phyloP scores from a whole-genome alignment of 2,113 vertebrate species.

The Gallinago paraguaiae region DNA sequence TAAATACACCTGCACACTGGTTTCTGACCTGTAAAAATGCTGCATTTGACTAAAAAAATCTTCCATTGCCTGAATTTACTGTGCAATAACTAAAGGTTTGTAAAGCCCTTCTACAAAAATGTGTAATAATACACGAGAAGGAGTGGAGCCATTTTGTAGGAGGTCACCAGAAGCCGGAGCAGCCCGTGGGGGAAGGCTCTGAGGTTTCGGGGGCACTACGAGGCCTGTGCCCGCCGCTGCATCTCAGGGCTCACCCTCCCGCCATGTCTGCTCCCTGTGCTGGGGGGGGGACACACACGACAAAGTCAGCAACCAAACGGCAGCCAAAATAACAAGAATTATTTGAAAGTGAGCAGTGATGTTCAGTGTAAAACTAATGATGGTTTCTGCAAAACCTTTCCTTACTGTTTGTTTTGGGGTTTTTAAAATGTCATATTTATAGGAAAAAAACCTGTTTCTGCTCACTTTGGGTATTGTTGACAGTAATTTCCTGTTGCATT shows the following conservation, averaged over 20 bases:
- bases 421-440: not conserved
- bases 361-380: not conserved
- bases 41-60: not conserved
- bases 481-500: not conserved
- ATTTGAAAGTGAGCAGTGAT: not conserved
- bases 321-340: not conserved
- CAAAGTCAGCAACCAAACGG: not conserved
- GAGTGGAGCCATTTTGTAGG: not conserved
- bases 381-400: not conserved
- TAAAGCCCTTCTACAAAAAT: not conserved
- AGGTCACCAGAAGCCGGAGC: not conserved
- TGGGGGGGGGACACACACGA: too few relatives aligned
- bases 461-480: not conserved
- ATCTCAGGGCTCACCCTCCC: not conserved
- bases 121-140: not conserved
- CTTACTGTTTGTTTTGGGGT: not conserved
- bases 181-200: not conserved
- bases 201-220: accelerated
- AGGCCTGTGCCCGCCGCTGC: not conserved
- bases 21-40: constrained; percentile 8
- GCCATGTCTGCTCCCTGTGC: not conserved
- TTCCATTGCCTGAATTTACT: not conserved
- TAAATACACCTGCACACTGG: not conserved
- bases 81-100: not conserved
- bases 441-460: not conserved